Percentiles rank a stretch among this genome's conserved stretches.
Evolutionary conservation across 2,888 invertebrate species (phyloP).

Genomic region (Pterostichus niger): DNA sequence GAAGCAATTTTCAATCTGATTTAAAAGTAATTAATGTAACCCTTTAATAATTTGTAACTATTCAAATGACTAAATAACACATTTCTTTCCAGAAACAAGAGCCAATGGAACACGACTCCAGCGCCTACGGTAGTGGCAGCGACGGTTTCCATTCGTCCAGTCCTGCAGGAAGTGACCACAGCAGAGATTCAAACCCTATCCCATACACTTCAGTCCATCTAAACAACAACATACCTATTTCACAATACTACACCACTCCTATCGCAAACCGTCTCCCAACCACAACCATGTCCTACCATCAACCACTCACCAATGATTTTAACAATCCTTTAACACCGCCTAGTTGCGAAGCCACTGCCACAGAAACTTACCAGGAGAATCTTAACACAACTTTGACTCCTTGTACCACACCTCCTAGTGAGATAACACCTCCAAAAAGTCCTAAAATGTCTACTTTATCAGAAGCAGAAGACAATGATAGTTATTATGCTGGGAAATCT

Average conservation of each 20-base stretch:
- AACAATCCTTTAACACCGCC: constrained; percentile 82
- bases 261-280: constrained; percentile 52
- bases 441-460: constrained; percentile 73
- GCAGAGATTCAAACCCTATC: constrained; percentile 68
- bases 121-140: constrained; percentile 82
- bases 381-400: constrained; percentile 68
- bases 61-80: not conserved
- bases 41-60: not conserved
- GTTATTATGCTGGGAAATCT: too few relatives aligned
- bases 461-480: constrained; percentile 73
- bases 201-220: constrained; percentile 56
- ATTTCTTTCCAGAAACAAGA: constrained; percentile 79
- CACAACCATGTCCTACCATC: constrained; percentile 62
- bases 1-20: constrained; percentile 78
- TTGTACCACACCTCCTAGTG: constrained; percentile 68
- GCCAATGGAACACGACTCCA: constrained; percentile 78
- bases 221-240: constrained; percentile 69
- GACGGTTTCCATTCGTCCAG: constrained; percentile 82
- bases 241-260: constrained; percentile 71
- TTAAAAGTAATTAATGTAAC: not conserved
- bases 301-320: constrained; percentile 76
- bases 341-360: constrained; percentile 78
- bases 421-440: constrained; percentile 56
- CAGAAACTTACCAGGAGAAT: constrained; percentile 73
- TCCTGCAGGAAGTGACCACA: constrained; percentile 79